These are phyloP conservation scores for Cyprinus carpio DNA, from an alignment of 2,113 vertebrate species.

Conservation along the genomic window DNA sequence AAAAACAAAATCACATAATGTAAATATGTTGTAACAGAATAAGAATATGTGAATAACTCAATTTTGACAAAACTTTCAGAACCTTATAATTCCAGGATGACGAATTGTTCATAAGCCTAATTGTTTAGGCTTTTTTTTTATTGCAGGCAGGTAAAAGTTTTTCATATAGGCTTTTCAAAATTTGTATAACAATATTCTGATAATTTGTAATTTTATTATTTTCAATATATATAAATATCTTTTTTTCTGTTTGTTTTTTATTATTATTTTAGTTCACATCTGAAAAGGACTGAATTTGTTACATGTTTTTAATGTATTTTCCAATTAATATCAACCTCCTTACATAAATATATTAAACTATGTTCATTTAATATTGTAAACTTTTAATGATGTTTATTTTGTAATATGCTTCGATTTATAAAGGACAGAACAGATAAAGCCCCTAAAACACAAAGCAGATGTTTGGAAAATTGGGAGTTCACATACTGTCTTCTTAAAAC, in stretches of 20 bases:
- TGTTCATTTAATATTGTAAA: not conserved
- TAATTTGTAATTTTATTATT: not conserved
- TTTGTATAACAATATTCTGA: not conserved
- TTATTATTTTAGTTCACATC: no score
- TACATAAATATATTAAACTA: no score
- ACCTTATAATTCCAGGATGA: not conserved
- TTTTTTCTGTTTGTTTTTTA: not conserved
- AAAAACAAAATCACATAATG: no score
- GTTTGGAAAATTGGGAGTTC: not conserved
- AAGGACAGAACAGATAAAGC: not conserved
- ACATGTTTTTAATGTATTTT: no score
- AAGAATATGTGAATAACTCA: no score
- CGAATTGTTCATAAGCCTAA: no score
- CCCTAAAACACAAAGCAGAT: not conserved
- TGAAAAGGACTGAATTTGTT: no score
- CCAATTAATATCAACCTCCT: no score
- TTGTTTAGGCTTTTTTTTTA: no score
- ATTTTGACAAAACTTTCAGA: no score
- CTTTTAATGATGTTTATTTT: not conserved
- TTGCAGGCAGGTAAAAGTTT: not conserved
- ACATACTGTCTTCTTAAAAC: not conserved
- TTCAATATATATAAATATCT: no score
- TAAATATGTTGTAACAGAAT: no score
- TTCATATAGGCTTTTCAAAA: not conserved
- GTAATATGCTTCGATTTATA: not conserved